Percentiles rank a stretch among this genome's conserved stretches.
Conservation (phyloP, 2,888 invertebrate species). For the Drosophila affinis region DNA sequence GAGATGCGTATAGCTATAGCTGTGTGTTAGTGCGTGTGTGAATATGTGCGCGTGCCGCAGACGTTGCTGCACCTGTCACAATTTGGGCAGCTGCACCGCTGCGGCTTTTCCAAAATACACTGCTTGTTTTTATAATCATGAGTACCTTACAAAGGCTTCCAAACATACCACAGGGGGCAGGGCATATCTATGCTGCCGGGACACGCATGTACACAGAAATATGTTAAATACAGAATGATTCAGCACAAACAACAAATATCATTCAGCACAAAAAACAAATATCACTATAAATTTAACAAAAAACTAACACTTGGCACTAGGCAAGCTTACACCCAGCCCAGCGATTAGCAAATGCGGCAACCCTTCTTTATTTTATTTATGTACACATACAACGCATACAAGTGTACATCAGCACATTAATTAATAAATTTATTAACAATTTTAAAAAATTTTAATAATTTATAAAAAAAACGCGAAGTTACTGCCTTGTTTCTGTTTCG, state of each 20-base stretch:
- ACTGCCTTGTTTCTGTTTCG: no score
- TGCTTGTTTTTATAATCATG: conserved; percentile 21
- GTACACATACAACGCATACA: no score
- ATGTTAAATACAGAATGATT: not conserved
- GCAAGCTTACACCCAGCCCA: no score
- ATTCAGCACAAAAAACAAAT: not conserved
- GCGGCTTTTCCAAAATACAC: conserved; percentile 11
- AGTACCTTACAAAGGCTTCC: conserved; percentile 51
- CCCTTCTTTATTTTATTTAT: no score
- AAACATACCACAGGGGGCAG: conserved; percentile 49
- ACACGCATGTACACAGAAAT: conserved; percentile 17
- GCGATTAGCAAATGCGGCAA: no score
- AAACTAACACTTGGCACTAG: no score
- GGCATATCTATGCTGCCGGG: conserved; percentile 9
- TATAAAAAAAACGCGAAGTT: no score
- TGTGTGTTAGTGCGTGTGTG: conserved; percentile 37
- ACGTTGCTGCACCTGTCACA: conserved; percentile 59
- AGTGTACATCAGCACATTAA: no score
- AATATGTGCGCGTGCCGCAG: conserved; percentile 24
- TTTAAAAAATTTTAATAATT: no score
- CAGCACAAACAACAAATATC: not conserved
- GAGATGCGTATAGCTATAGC: conserved; percentile 24
- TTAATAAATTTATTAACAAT: no score
- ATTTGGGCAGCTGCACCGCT: conserved; percentile 19
- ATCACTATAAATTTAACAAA: no score